A percentile compares a stretch with the other conserved stretches of the same genome.
phyloP scores from a whole-genome alignment of 2,113 vertebrate species.

The Nibea albiflora region DNA sequence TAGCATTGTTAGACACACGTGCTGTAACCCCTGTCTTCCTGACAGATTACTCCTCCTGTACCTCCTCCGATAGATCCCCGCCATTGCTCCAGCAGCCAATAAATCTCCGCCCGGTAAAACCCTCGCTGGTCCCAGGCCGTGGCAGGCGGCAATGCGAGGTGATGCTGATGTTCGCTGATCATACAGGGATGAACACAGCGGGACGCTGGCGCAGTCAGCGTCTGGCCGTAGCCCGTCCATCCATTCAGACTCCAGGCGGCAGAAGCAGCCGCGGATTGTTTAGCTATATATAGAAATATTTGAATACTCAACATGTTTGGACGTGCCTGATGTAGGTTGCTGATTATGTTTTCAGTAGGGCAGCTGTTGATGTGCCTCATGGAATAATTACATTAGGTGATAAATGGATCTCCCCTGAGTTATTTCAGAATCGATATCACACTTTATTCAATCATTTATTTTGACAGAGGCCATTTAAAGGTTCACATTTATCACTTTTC shows the following conservation, averaged over 20 bases:
- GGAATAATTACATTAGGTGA: neutral
- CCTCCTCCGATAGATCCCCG: slow-evolving; percentile 70
- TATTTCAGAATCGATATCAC: slow-evolving; percentile 20
- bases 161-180: slow-evolving; percentile 65
- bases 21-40: slow-evolving; percentile 77
- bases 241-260: slow-evolving; percentile 24
- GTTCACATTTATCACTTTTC: neutral
- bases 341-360: slow-evolving; percentile 15
- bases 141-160: slow-evolving; percentile 22
- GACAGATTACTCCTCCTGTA: slow-evolving; percentile 73
- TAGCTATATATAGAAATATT: slow-evolving; percentile 22
- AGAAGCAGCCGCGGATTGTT: neutral
- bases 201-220: slow-evolving; percentile 1
- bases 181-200: slow-evolving; percentile 43
- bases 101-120: slow-evolving; percentile 76
- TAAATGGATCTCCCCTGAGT: slow-evolving; percentile 5
- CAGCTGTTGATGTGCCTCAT: neutral
- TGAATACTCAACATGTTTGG: slow-evolving; percentile 32
- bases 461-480: neutral
- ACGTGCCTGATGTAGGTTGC: neutral
- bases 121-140: slow-evolving; percentile 20
- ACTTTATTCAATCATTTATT: slow-evolving; percentile 18
- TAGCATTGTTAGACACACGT: slow-evolving; percentile 78
- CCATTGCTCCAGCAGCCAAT: slow-evolving; percentile 59
- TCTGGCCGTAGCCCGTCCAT: slow-evolving; percentile 33